A percentile compares a stretch with the other conserved stretches of the same genome.
phyloP scores from a whole-genome alignment of 2,888 invertebrate species.

The Meta bourneti region DNA sequence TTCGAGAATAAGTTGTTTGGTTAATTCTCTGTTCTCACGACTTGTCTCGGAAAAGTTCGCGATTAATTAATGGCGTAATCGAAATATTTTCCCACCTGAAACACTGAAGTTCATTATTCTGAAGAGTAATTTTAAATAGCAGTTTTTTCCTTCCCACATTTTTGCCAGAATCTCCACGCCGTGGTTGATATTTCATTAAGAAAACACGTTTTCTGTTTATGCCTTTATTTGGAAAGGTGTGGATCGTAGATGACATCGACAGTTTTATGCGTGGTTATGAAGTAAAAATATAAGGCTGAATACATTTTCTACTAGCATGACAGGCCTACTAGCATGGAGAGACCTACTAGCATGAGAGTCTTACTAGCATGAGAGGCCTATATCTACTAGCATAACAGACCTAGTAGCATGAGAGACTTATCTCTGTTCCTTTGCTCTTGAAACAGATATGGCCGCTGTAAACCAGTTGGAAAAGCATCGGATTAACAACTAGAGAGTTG shows the following conservation, averaged over 20 bases:
- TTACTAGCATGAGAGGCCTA: too few relatives aligned
- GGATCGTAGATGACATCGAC: neutral
- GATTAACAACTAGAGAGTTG: too few relatives aligned
- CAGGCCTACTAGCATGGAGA: too few relatives aligned
- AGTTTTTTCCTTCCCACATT: neutral
- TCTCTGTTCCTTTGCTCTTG: too few relatives aligned
- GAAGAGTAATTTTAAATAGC: constrained; percentile 43
- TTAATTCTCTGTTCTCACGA: constrained; percentile 65
- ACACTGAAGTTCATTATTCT: constrained; percentile 48
- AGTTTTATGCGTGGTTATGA: too few relatives aligned
- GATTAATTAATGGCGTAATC: constrained; percentile 67
- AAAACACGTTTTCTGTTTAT: neutral
- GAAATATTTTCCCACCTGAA: constrained; percentile 48
- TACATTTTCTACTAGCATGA: too few relatives aligned
- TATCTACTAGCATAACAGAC: too few relatives aligned
- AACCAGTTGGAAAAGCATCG: too few relatives aligned
- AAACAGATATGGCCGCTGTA: too few relatives aligned
- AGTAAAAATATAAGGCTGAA: too few relatives aligned
- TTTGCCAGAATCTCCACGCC: neutral
- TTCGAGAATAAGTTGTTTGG: constrained; percentile 58
- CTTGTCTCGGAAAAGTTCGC: constrained; percentile 46
- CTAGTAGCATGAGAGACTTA: too few relatives aligned
- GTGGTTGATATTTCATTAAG: neutral
- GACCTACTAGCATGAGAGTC: too few relatives aligned
- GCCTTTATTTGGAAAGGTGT: neutral